Conservation (phyloP, 1,140 invertebrate genomes). For the Scaptomyza montana region DNA sequence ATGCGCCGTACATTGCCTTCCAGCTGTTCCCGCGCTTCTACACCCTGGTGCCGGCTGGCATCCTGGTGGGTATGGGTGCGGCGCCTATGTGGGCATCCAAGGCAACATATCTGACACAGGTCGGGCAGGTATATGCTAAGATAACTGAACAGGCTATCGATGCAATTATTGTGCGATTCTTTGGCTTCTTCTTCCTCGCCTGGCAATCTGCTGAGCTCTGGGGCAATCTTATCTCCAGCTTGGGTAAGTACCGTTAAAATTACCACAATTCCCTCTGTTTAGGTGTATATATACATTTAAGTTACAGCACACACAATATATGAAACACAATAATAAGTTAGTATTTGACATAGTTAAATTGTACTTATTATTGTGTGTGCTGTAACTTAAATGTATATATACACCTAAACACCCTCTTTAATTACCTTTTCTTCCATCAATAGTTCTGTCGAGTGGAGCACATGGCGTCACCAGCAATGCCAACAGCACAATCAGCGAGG, state of each 20-base stretch:
- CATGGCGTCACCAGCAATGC: conserved; percentile 86
- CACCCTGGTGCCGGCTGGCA: conserved; percentile 95
- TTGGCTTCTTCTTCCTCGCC: conserved; percentile 98
- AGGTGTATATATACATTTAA: too few species aligned
- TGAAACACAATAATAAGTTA: too few species aligned
- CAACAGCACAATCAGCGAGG: conserved; percentile 84
- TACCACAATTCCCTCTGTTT: neutral
- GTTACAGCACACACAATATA: too few species aligned
- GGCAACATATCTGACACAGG: conserved; percentile 97
- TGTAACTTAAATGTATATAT: too few species aligned
- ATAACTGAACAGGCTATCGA: conserved; percentile 93
- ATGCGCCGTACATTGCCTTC: conserved; percentile 95
- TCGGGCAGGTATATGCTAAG: conserved; percentile 94
- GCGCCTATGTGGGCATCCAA: conserved; percentile 98
- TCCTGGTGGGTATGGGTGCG: conserved; percentile 94
- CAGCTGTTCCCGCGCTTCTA: conserved; percentile 96
- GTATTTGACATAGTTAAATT: too few species aligned
- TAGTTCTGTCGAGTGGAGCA: conserved; percentile 90
- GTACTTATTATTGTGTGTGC: too few species aligned
- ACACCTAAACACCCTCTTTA: too few species aligned
- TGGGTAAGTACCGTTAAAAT: conserved; percentile 81
- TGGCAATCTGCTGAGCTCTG: conserved; percentile 97
- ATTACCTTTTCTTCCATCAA: conserved; percentile 65
- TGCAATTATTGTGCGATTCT: conserved; percentile 96
- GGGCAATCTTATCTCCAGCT: conserved; percentile 98